Evolutionary conservation across 2,113 vertebrate species (phyloP).

Genomic region (Rallus limicola): DNA sequence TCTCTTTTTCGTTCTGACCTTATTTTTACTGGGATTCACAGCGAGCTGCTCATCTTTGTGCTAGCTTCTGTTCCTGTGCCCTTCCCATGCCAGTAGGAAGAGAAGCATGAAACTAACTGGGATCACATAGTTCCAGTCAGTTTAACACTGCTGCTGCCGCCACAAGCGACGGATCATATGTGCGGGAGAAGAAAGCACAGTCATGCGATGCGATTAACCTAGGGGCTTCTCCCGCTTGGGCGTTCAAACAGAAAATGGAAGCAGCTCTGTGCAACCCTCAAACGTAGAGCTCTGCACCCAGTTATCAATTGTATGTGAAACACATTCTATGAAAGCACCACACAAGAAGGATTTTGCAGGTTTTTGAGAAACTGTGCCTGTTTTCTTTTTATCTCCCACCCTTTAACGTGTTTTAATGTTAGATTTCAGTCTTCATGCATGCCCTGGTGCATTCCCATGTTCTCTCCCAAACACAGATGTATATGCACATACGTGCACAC

Average conservation of each 20-base stretch:
- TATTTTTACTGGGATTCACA: neutral
- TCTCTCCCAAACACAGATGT: neutral
- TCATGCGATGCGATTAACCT: neutral
- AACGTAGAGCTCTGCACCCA: neutral
- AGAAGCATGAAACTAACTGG: neutral
- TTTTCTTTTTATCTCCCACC: neutral
- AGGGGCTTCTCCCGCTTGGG: neutral
- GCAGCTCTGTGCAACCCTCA: neutral
- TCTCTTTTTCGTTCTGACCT: neutral
- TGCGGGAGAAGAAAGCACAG: neutral
- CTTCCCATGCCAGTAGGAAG: neutral
- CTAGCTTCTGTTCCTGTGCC: neutral
- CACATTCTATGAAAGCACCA: neutral
- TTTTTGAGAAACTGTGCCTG: neutral
- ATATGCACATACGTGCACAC: neutral
- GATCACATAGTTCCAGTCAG: neutral
- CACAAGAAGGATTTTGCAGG: neutral
- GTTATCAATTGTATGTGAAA: neutral
- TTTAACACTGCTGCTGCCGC: neutral
- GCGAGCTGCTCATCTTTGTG: neutral
- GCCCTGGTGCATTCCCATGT: fast-evolving
- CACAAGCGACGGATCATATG: neutral
- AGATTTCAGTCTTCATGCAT: neutral
- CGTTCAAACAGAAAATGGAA: neutral
- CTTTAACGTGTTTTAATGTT: neutral